Conservation (phyloP, 2,888 invertebrate species). For the Acleris laterana region DNA sequence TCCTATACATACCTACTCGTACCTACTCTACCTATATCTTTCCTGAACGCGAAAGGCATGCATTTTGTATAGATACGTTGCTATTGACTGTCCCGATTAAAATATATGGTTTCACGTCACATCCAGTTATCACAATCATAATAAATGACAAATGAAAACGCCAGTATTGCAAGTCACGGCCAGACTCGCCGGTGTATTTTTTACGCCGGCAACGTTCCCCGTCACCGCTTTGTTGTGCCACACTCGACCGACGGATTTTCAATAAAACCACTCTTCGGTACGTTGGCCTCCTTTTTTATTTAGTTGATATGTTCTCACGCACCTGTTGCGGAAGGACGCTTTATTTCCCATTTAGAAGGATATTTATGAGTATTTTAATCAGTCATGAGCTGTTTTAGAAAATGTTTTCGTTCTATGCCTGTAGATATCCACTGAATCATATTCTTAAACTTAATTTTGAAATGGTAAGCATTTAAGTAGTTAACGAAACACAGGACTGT, state of each 20-base stretch:
- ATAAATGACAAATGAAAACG: slow-evolving; percentile 84
- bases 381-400: slow-evolving; percentile 28
- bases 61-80: slow-evolving; percentile 35
- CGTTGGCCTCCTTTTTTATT: slow-evolving; percentile 65
- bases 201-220: slow-evolving; percentile 69
- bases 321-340: slow-evolving; percentile 61
- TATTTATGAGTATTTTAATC: slow-evolving; percentile 40
- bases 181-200: slow-evolving; percentile 59
- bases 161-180: slow-evolving; percentile 79
- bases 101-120: slow-evolving; percentile 64
- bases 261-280: slow-evolving; percentile 75
- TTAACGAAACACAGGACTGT: too few relatives aligned
- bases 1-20: neutral
- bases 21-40: neutral
- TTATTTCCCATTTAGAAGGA: slow-evolving; percentile 46
- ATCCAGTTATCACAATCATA: slow-evolving; percentile 82
- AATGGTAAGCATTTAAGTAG: too few relatives aligned
- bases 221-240: slow-evolving; percentile 71
- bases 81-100: slow-evolving; percentile 54
- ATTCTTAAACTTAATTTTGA: too few relatives aligned
- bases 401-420: slow-evolving; percentile 9
- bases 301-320: slow-evolving; percentile 70
- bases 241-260: slow-evolving; percentile 71
- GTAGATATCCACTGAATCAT: neutral
- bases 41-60: slow-evolving; percentile 11